phyloP scores from a whole-genome alignment of 1,140 invertebrate species.

The Phortica variegata region DNA sequence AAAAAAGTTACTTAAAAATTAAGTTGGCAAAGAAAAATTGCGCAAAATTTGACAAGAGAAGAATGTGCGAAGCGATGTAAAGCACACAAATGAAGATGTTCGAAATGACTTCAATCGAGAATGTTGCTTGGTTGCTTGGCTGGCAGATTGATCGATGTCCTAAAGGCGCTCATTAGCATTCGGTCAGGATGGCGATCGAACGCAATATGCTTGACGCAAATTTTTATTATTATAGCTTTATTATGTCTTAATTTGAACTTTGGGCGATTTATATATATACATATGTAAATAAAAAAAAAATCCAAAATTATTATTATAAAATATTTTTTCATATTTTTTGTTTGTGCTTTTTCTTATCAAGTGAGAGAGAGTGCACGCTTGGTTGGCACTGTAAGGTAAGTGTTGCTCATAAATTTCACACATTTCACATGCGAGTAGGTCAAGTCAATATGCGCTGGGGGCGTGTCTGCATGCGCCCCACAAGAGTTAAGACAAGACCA shows the following conservation, averaged over 20 bases:
- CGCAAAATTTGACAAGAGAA: conserved; percentile 15
- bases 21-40: conserved; percentile 22
- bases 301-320: background rate
- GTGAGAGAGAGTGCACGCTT: no score
- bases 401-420: no score
- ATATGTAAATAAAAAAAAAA: background rate
- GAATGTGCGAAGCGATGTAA: conserved; percentile 5
- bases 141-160: conserved; percentile 8
- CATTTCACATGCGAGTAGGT: conserved; percentile 27
- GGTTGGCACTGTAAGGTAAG: no score
- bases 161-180: conserved; percentile 8
- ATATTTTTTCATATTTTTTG: no score
- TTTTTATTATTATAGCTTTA: conserved; percentile 39
- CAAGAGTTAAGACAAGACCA: no score
- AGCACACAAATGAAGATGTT: conserved; percentile 37
- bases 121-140: conserved; percentile 18
- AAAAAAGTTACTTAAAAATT: conserved; percentile 25
- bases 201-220: background rate
- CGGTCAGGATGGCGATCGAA: conserved; percentile 37
- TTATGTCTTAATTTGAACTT: conserved; percentile 52
- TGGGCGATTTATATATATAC: conserved; percentile 26
- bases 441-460: conserved; percentile 33
- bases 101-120: conserved; percentile 4
- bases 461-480: conserved; percentile 5
- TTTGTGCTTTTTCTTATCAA: no score